phyloP scores from a whole-genome alignment of 1,140 invertebrate species.

The Zaprionus inermis region DNA sequence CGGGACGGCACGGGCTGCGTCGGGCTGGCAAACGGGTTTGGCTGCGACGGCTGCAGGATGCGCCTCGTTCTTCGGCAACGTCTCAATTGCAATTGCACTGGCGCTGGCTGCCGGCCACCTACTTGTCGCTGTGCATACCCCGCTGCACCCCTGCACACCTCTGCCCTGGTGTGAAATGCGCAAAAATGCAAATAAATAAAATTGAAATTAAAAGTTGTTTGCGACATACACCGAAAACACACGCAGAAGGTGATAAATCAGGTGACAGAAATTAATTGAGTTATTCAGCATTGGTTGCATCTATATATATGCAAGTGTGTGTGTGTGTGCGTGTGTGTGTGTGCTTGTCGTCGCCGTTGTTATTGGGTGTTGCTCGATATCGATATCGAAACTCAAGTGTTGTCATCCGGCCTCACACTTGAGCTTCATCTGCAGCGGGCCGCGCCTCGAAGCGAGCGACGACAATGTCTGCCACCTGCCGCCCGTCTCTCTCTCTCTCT shows the following conservation, averaged over 20 bases:
- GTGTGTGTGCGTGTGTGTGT: conserved; percentile 51
- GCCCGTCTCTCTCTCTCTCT: background rate
- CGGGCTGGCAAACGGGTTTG: background rate
- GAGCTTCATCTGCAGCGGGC: conserved; percentile 50
- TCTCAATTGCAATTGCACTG: conserved; percentile 66
- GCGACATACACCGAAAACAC: conserved; percentile 53
- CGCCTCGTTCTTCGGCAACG: conserved; percentile 45
- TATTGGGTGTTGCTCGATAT: conserved; percentile 68
- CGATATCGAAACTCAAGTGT: conserved; percentile 47
- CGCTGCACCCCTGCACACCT: background rate
- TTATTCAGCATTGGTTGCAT: conserved; percentile 76
- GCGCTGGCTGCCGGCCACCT: conserved; percentile 54
- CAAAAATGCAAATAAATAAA: conserved; percentile 77
- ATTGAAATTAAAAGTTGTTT: conserved; percentile 82
- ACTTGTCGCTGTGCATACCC: conserved; percentile 38
- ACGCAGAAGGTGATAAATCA: conserved; percentile 83
- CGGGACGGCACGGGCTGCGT: too few relatives aligned
- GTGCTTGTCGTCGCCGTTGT: conserved; percentile 74
- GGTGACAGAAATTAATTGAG: conserved; percentile 84
- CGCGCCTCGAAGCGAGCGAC: conserved; percentile 54
- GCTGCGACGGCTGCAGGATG: background rate
- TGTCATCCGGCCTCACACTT: conserved; percentile 58
- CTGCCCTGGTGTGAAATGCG: conserved; percentile 49
- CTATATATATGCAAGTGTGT: conserved; percentile 24
- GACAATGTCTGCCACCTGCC: conserved; percentile 20